phyloP scores from a whole-genome alignment of 2,888 invertebrate species.

The Melieria picta region DNA sequence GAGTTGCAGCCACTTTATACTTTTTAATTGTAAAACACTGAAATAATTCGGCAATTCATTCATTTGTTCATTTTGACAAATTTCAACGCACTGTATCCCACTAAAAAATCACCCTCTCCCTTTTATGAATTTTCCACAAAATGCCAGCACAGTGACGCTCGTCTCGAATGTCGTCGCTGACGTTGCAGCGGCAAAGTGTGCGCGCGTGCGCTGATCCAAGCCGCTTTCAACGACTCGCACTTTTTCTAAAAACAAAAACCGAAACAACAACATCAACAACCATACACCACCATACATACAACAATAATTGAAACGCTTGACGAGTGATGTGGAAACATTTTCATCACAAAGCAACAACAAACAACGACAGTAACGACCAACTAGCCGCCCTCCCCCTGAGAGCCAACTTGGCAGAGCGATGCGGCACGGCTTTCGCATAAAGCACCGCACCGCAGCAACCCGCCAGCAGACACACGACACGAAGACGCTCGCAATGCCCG shows the following conservation, averaged over 20 bases:
- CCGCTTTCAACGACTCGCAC: constrained; percentile 19
- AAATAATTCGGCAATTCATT: too few species aligned
- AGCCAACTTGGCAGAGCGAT: not conserved
- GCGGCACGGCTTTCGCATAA: constrained; percentile 26
- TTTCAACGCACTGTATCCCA: too few species aligned
- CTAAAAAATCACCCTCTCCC: too few species aligned
- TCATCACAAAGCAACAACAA: constrained; percentile 47
- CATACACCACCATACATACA: constrained; percentile 38
- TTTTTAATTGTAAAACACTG: too few species aligned
- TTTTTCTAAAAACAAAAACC: constrained; percentile 52
- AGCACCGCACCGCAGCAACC: constrained; percentile 37
- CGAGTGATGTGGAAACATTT: constrained; percentile 67
- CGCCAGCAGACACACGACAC: constrained; percentile 32
- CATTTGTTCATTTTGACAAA: too few species aligned
- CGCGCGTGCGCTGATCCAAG: constrained; percentile 55
- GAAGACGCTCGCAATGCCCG: not conserved
- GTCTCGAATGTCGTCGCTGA: too few species aligned
- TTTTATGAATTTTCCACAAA: too few species aligned
- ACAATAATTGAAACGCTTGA: constrained; percentile 65
- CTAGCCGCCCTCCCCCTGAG: not conserved
- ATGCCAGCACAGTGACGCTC: too few species aligned
- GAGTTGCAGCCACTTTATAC: too few species aligned
- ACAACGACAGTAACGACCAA: constrained; percentile 37
- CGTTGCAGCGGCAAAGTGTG: constrained; percentile 46
- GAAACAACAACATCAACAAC: constrained; percentile 19